Evolutionary conservation across 2,888 invertebrate species (phyloP).

Genomic region (Thera obeliscata): DNA sequence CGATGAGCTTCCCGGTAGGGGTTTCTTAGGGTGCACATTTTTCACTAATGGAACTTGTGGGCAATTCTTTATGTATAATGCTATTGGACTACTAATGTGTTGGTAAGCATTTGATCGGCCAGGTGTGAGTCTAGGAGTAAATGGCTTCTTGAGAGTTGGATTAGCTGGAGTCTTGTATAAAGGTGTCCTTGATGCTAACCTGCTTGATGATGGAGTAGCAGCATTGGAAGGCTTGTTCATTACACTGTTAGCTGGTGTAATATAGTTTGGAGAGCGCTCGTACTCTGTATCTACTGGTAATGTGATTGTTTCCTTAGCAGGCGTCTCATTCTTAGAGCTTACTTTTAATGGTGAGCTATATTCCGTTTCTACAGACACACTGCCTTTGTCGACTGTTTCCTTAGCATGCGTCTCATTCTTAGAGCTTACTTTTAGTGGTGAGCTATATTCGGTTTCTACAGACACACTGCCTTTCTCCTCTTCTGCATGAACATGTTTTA

Average conservation of each 20-base stretch:
- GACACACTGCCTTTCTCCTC: slow-evolving; percentile 1
- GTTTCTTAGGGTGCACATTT: slow-evolving; percentile 65
- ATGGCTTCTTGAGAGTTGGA: slow-evolving; percentile 51
- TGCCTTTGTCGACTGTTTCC: not conserved
- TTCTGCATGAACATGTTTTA: slow-evolving; percentile 12
- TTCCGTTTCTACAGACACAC: slow-evolving; percentile 11
- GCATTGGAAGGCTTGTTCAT: slow-evolving; percentile 32
- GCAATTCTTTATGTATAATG: slow-evolving; percentile 67
- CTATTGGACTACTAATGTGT: slow-evolving; percentile 71
- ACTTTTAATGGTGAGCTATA: slow-evolving; percentile 2
- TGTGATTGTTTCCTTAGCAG: not conserved
- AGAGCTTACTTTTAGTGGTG: slow-evolving; percentile 4
- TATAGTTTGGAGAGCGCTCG: slow-evolving; percentile 30
- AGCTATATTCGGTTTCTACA: slow-evolving; percentile 12
- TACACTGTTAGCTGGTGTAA: slow-evolving; percentile 48
- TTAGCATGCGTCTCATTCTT: slow-evolving; percentile 2
- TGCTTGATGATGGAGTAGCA: slow-evolving; percentile 42
- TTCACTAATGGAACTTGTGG: slow-evolving; percentile 64
- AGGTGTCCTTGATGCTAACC: slow-evolving; percentile 40
- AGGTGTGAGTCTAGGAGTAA: slow-evolving; percentile 53
- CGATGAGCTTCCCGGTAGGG: slow-evolving; percentile 55
- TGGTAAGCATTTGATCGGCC: slow-evolving; percentile 56
- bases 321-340: slow-evolving; percentile 5
- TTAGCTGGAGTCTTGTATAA: slow-evolving; percentile 62
- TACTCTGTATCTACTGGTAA: slow-evolving; percentile 13